Conservation (phyloP, 1,140 invertebrate genomes). For the Phocides pigmalion region DNA sequence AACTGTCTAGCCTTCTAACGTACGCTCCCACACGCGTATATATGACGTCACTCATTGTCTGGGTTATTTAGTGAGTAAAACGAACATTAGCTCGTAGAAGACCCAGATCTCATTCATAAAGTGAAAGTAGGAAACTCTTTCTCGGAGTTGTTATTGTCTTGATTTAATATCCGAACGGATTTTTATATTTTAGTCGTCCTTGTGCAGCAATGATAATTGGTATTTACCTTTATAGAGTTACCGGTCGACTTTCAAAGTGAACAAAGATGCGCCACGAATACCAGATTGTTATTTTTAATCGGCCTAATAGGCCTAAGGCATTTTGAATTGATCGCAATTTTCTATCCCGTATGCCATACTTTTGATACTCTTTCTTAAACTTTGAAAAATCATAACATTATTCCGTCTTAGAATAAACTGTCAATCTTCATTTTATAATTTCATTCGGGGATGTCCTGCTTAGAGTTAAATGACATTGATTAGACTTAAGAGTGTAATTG, state of each 20-base stretch:
- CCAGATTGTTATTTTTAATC: no score
- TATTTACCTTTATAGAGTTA: no score
- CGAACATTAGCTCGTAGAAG: background rate
- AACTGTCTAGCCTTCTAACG: background rate
- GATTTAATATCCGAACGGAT: background rate
- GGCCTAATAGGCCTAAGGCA: no score
- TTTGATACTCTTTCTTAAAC: no score
- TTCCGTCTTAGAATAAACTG: background rate
- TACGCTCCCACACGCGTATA: background rate
- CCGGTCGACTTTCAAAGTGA: no score
- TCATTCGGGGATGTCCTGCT: slow-evolving; percentile 18
- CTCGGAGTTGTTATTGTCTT: background rate
- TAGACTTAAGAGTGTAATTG: slow-evolving; percentile 17
- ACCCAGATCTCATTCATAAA: slow-evolving; percentile 15
- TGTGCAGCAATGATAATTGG: no score
- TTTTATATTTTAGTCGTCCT: background rate
- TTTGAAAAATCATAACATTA: no score
- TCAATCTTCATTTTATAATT: slow-evolving; percentile 1
- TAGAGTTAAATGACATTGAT: slow-evolving; percentile 22
- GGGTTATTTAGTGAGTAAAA: slow-evolving; percentile 1
- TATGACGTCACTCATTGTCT: slow-evolving; percentile 11
- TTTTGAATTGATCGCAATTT: no score
- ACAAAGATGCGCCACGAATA: no score
- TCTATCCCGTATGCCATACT: background rate
- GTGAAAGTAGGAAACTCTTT: slow-evolving; percentile 1